A percentile compares a stretch with the other conserved stretches of the same genome.
Evolutionary conservation across 2,113 vertebrate species (phyloP).

Genomic region (Pandion haliaetus): DNA sequence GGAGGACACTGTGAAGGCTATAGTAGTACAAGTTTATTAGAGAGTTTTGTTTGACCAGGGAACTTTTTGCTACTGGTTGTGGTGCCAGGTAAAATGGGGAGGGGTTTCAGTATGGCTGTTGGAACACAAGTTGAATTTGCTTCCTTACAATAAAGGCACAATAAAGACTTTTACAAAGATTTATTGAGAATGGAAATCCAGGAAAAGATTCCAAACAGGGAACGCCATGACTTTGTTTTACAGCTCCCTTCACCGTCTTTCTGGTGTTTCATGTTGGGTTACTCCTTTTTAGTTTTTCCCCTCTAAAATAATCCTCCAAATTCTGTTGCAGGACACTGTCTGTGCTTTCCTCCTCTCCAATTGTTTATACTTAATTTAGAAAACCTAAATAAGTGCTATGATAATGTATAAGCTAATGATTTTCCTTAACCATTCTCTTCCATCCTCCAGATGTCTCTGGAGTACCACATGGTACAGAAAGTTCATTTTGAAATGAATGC

Average conservation of each 20-base stretch:
- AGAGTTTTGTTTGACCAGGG: background rate
- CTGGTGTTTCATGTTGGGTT: background rate
- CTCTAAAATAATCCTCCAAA: background rate
- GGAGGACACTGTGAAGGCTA: background rate
- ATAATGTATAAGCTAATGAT: background rate
- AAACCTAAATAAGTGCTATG: background rate
- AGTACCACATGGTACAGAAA: background rate
- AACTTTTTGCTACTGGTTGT: background rate
- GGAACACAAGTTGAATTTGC: background rate
- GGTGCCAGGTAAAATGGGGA: background rate
- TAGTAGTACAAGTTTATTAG: background rate
- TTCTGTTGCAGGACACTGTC: background rate
- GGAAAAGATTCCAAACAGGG: background rate
- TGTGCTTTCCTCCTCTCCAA: background rate
- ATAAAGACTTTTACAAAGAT: background rate
- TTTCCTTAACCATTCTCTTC: slow-evolving; percentile 15
- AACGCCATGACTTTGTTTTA: background rate
- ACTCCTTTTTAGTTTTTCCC: background rate
- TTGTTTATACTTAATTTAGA: background rate
- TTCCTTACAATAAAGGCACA: background rate
- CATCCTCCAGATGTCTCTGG: background rate
- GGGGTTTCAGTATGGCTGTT: background rate
- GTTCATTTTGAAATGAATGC: background rate
- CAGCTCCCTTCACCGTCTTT: background rate
- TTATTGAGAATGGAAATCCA: background rate